Conservation (phyloP, 2,888 invertebrate genomes). For the Antitype chi region DNA sequence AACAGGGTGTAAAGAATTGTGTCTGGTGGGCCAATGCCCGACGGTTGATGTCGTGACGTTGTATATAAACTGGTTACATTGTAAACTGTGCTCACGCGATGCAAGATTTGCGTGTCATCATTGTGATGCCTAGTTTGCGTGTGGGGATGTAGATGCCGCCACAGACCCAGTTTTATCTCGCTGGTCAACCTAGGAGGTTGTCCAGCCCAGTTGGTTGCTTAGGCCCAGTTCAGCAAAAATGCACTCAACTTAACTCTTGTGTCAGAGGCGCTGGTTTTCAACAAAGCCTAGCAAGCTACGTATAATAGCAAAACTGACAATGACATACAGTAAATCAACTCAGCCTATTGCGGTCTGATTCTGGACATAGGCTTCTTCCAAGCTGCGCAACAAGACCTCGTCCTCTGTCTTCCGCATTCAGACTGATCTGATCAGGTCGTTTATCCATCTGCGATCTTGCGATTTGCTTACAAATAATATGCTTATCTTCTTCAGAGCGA, state of each 20-base stretch:
- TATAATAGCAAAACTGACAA: not conserved
- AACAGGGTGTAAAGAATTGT: no score
- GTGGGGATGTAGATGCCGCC: no score
- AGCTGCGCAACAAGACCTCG: not conserved
- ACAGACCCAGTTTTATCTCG: no score
- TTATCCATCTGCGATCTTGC: not conserved
- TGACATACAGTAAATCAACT: not conserved
- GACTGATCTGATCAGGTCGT: not conserved
- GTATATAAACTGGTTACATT: no score
- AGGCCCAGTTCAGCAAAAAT: not conserved
- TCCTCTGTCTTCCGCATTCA: not conserved
- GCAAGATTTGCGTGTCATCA: no score
- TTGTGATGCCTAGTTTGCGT: no score
- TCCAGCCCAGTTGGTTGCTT: not conserved
- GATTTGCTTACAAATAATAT: not conserved
- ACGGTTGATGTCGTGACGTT: no score
- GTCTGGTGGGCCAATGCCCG: no score
- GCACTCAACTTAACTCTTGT: not conserved
- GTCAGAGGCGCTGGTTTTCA: no score
- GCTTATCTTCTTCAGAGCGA: constrained; percentile 73
- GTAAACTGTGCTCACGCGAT: no score
- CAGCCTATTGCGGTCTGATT: not conserved
- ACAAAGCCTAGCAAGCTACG: not conserved
- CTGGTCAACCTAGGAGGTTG: no score
- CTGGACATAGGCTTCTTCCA: not conserved